phyloP scores from a whole-genome alignment of 2,113 vertebrate genomes.

The Pimephales promelas region DNA sequence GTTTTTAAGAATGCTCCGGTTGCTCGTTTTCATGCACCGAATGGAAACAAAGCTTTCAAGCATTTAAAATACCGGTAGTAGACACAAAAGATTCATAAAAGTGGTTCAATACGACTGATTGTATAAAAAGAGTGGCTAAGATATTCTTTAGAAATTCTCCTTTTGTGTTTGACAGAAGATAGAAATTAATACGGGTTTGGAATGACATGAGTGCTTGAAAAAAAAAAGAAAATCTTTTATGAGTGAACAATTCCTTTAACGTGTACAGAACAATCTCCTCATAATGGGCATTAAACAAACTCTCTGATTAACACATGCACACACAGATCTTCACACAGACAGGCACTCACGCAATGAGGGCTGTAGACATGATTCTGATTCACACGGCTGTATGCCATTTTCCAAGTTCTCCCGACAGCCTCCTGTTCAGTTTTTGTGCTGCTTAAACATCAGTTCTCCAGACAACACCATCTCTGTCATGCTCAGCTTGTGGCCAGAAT shows the following conservation, averaged over 20 bases:
- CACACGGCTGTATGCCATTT: neutral
- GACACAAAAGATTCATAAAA: neutral
- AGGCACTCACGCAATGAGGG: neutral
- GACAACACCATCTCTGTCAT: neutral
- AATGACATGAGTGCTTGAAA: neutral
- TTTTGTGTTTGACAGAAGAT: neutral
- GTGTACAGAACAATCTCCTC: neutral
- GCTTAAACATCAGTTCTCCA: neutral
- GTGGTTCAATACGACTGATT: neutral
- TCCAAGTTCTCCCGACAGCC: neutral
- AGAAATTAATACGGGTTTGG: neutral
- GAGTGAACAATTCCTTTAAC: constrained; percentile 9
- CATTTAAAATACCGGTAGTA: neutral
- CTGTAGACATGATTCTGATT: neutral
- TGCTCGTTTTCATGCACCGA: neutral
- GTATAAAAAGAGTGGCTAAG: neutral
- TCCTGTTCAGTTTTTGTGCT: neutral
- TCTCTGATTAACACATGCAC: neutral
- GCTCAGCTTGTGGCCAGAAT: constrained; percentile 8
- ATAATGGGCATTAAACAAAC: neutral
- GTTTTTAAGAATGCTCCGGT: neutral
- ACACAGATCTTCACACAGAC: neutral
- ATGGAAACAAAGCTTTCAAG: neutral
- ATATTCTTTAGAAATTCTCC: neutral
- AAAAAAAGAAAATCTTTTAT: neutral